A percentile compares a stretch with the other conserved stretches of the same genome.
These are phyloP conservation scores for Hemibagrus guttatus DNA, from an alignment of 2,797 vertebrate species.

Conservation along the genomic window DNA sequence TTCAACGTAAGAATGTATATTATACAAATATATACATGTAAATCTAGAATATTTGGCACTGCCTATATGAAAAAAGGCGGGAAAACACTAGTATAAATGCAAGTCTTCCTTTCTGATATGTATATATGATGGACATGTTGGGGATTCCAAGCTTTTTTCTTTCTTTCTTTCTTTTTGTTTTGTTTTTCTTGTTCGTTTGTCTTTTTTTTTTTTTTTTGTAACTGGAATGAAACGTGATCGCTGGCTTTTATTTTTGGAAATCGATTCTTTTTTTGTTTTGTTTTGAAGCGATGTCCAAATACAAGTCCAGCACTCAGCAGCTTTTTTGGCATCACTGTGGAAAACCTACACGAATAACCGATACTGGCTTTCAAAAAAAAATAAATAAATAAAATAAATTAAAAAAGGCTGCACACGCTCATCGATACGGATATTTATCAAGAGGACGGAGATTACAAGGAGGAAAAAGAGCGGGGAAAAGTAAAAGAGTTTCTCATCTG, in stretches of 20 bases:
- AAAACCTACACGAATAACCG: constrained; percentile 58
- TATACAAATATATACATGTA: constrained; percentile 74
- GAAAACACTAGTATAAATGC: constrained; percentile 80
- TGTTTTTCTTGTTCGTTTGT: constrained; percentile 44
- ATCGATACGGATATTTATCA: constrained; percentile 43
- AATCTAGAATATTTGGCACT: constrained; percentile 79
- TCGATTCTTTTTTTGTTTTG: constrained; percentile 42
- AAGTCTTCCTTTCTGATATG: constrained; percentile 82
- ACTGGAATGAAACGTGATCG: constrained; percentile 71
- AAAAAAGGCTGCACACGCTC: constrained; percentile 47
- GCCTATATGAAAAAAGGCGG: constrained; percentile 67
- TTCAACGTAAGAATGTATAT: constrained; percentile 90
- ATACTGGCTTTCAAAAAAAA: constrained; percentile 53
- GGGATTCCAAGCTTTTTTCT: constrained; percentile 39
- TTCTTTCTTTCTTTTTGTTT: constrained; percentile 13
- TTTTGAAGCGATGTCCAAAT: constrained; percentile 63
- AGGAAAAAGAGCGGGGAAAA: constrained; percentile 17
- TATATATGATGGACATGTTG: constrained; percentile 70
- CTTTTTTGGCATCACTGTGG: constrained; percentile 79
- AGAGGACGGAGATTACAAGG: not conserved
- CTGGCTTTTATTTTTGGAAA: constrained; percentile 41
- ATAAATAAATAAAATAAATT: not conserved
- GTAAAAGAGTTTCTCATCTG: constrained; percentile 61
- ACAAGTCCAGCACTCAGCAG: constrained; percentile 69
- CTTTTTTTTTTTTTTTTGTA: constrained; percentile 48